Conservation (phyloP, 2,888 invertebrate genomes). For the Podabrus alpinus region DNA sequence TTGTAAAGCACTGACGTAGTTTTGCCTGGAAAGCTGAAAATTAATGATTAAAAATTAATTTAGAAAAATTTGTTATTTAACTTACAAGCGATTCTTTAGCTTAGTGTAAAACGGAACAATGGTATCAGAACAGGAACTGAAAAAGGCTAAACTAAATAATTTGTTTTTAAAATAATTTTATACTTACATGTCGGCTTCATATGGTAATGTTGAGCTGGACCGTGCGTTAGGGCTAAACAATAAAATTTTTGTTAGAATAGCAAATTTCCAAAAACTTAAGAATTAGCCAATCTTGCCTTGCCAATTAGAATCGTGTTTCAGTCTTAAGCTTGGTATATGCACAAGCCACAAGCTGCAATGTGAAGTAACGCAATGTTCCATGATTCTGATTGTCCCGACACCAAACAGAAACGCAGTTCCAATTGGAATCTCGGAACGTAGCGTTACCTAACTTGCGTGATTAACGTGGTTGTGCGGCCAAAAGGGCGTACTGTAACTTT, state of each 20-base stretch:
- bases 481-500: no score
- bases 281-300: not conserved
- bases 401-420: no score
- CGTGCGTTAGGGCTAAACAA: not conserved
- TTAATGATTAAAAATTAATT: not conserved
- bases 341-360: no score
- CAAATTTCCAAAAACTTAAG: no score
- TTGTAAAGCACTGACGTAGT: not conserved
- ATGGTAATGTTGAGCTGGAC: not conserved
- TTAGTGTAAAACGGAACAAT: not conserved
- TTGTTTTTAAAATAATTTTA: not conserved
- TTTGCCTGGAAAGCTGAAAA: not conserved
- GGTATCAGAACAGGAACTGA: not conserved
- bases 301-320: no score
- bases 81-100: not conserved
- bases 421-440: no score
- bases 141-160: not conserved
- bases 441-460: no score
- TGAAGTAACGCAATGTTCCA: no score
- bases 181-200: not conserved
- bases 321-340: no score
- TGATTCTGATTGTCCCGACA: no score
- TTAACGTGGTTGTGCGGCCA: no score
- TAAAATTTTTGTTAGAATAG: not conserved
- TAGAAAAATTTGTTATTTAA: not conserved